Percentiles rank a stretch among this genome's conserved stretches.
phyloP scores from a whole-genome alignment of 1,140 invertebrate genomes.

The Nasonia vitripennis region DNA sequence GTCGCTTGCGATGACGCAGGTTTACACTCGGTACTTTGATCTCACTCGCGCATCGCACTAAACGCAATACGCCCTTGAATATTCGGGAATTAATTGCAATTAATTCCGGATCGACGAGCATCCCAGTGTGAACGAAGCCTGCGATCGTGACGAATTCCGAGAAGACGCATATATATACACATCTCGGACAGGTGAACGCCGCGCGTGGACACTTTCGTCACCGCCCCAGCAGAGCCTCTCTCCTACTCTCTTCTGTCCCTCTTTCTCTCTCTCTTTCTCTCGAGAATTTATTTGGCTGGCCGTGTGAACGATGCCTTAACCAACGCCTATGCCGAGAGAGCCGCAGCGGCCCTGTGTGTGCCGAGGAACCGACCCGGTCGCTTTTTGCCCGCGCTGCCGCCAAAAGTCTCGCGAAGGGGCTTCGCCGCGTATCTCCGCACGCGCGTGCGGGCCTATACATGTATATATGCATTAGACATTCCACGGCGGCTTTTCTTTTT shows the following conservation, averaged over 20 bases:
- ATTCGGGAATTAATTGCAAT: not conserved
- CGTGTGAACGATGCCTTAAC: slow-evolving; percentile 38
- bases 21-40: not conserved
- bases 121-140: slow-evolving; percentile 11
- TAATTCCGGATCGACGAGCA: not conserved
- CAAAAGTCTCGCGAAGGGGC: not conserved
- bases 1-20: not conserved
- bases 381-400: slow-evolving; percentile 29
- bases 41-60: not conserved
- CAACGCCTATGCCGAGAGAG: slow-evolving; percentile 20
- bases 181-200: slow-evolving; percentile 6
- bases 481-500: not conserved
- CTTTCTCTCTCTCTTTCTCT: not conserved
- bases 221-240: not conserved
- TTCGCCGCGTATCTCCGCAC: not conserved
- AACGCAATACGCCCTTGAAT: not conserved
- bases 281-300: slow-evolving; percentile 12
- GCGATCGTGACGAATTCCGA: slow-evolving; percentile 15
- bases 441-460: not conserved
- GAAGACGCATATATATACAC: not conserved
- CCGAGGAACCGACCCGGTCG: slow-evolving; percentile 33
- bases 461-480: not conserved
- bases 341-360: not conserved
- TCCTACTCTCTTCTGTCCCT: not conserved
- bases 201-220: slow-evolving; percentile 18